These are phyloP conservation scores for Catocala nupta DNA, from an alignment of 2,888 invertebrate species.

Conservation along the genomic window DNA sequence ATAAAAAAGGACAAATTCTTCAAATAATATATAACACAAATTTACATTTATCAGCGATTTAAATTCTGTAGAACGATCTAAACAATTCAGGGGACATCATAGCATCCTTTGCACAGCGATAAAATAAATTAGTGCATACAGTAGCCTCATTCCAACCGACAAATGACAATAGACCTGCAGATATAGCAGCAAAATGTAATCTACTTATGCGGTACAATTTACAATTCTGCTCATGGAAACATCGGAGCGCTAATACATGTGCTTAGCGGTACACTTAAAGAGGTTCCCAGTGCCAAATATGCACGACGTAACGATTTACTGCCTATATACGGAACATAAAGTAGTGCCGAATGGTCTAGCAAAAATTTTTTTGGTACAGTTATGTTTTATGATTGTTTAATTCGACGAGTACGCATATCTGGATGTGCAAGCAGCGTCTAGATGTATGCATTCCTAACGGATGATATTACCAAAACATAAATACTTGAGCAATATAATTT, in stretches of 20 bases:
- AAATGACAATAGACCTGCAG: constrained; percentile 42
- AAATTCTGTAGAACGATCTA: constrained; percentile 14
- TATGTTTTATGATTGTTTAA: constrained; percentile 54
- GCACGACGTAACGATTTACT: constrained; percentile 76
- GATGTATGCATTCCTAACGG: neutral
- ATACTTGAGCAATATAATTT: no score
- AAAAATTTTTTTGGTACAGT: constrained; percentile 47
- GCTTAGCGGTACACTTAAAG: constrained; percentile 82
- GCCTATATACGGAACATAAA: constrained; percentile 79
- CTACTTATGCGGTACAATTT: constrained; percentile 53
- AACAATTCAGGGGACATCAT: constrained; percentile 22
- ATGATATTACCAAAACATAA: no score
- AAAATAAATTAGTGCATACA: constrained; percentile 38
- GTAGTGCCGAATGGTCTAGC: constrained; percentile 64
- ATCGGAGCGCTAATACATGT: constrained; percentile 75
- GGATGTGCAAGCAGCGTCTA: neutral
- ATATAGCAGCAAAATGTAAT: constrained; percentile 56
- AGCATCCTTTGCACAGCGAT: constrained; percentile 20
- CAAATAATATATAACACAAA: constrained; percentile 7
- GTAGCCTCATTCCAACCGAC: constrained; percentile 38
- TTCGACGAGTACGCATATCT: constrained; percentile 49
- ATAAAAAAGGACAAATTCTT: constrained; percentile 9
- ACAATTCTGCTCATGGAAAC: constrained; percentile 71
- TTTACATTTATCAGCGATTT: constrained; percentile 17
- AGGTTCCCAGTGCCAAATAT: constrained; percentile 82